A percentile compares a stretch with the other conserved stretches of the same genome.
phyloP scores from a whole-genome alignment of 2,888 invertebrate species.

The Lasioglossum lativentre region DNA sequence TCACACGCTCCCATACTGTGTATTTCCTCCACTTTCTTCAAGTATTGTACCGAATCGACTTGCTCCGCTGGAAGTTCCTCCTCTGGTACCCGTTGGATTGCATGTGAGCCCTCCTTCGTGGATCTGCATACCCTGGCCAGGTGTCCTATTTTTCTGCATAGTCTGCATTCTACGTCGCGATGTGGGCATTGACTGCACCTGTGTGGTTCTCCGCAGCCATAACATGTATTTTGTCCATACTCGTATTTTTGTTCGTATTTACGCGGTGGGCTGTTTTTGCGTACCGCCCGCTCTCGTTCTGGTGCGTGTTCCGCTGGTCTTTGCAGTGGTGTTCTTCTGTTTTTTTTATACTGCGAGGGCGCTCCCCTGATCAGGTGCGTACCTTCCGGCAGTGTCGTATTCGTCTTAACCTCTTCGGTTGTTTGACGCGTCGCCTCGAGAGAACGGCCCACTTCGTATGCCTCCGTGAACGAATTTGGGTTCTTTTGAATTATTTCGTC shows the following conservation, averaged over 20 bases:
- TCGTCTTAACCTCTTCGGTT: too few species aligned
- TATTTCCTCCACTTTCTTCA: too few species aligned
- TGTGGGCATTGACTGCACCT: background rate
- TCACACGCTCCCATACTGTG: background rate
- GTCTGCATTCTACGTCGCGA: background rate
- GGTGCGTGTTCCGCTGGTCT: background rate
- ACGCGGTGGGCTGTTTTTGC: background rate
- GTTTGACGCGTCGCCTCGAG: background rate
- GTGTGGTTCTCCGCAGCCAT: background rate
- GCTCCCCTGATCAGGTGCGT: background rate
- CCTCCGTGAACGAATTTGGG: background rate
- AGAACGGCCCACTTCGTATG: background rate
- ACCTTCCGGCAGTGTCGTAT: too few species aligned
- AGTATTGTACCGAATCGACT: background rate
- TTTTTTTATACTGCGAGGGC: background rate
- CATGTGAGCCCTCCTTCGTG: background rate
- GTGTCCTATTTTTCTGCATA: background rate
- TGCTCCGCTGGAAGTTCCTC: background rate
- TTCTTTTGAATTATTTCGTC: background rate
- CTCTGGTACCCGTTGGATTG: background rate
- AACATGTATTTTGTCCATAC: background rate
- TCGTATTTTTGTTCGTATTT: background rate
- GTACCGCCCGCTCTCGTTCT: background rate
- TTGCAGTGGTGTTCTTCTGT: background rate
- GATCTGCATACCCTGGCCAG: background rate